Percentiles rank a stretch among this genome's conserved stretches.
Evolutionary conservation across 2,113 vertebrate genomes (phyloP).

Genomic region (Pelvicachromis taeniatus): DNA sequence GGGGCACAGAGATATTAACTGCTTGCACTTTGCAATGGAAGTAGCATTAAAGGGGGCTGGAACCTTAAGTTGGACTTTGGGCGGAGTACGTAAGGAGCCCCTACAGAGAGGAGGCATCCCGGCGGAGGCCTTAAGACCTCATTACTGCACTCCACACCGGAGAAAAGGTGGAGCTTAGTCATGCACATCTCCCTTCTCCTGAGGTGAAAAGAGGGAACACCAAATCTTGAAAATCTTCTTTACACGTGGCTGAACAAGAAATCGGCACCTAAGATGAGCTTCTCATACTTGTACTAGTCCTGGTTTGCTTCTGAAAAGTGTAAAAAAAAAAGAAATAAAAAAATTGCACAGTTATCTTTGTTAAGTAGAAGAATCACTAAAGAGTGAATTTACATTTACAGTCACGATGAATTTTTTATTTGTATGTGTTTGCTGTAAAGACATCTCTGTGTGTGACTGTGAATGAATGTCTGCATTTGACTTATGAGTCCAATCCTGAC

Average conservation of each 20-base stretch:
- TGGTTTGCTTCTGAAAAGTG: constrained; percentile 37
- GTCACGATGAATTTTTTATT: constrained; percentile 24
- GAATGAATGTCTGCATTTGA: background rate
- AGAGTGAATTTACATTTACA: constrained; percentile 51
- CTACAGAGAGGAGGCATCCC: background rate
- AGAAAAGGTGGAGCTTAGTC: background rate
- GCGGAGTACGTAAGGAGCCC: background rate
- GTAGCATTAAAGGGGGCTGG: constrained; percentile 51
- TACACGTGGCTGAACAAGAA: background rate
- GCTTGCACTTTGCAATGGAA: constrained; percentile 75
- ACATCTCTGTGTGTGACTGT: background rate
- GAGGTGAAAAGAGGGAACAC: background rate
- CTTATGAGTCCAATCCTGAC: constrained; percentile 17
- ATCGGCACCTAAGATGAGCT: constrained; percentile 2
- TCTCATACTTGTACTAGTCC: constrained; percentile 43
- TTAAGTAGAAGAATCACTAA: constrained; percentile 54
- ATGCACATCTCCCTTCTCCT: background rate
- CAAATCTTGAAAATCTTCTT: background rate
- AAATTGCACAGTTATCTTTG: constrained; percentile 64
- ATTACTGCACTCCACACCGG: background rate
- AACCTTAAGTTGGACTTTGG: constrained; percentile 3
- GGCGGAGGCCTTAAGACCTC: background rate
- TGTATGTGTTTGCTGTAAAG: constrained; percentile 5
- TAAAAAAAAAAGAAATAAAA: background rate
- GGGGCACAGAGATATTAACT: constrained; percentile 54